Evolutionary conservation across 1,140 invertebrate genomes (phyloP).

Genomic region (Paraescarpia echinospica): DNA sequence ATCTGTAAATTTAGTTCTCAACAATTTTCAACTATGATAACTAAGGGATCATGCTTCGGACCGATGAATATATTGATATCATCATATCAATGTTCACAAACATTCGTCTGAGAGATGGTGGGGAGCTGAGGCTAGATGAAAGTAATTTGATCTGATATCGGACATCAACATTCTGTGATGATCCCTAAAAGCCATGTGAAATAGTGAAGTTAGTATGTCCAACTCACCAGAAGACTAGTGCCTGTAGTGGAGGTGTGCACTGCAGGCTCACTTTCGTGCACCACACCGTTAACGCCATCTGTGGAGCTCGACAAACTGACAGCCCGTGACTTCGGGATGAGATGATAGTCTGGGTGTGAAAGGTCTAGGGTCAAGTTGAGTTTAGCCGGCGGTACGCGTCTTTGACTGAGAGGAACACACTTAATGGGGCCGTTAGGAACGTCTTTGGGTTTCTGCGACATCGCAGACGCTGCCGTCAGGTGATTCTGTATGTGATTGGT

Average conservation of each 20-base stretch:
- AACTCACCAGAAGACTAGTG: background rate
- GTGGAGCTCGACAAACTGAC: conserved; percentile 11
- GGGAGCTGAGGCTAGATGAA: too few relatives aligned
- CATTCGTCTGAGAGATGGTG: too few relatives aligned
- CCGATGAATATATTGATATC: too few relatives aligned
- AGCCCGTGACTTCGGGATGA: background rate
- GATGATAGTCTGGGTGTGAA: conserved; percentile 13
- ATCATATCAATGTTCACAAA: too few relatives aligned
- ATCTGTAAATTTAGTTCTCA: too few relatives aligned
- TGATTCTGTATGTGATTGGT: background rate
- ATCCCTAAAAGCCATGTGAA: too few relatives aligned
- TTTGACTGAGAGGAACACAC: conserved; percentile 29
- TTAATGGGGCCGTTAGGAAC: conserved; percentile 10
- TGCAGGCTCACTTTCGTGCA: background rate
- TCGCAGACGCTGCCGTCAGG: background rate
- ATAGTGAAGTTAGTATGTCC: background rate
- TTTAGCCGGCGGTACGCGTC: conserved; percentile 17
- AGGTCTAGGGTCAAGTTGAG: conserved; percentile 30
- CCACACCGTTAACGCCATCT: conserved; percentile 12
- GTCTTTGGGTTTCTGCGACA: conserved; percentile 3
- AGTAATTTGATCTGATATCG: too few relatives aligned
- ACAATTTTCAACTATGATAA: too few relatives aligned
- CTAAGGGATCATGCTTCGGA: too few relatives aligned
- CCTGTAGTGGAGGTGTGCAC: background rate
- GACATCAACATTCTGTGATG: too few relatives aligned